phyloP scores from a whole-genome alignment of 2,113 vertebrate species.

The Entelurus aequoreus region DNA sequence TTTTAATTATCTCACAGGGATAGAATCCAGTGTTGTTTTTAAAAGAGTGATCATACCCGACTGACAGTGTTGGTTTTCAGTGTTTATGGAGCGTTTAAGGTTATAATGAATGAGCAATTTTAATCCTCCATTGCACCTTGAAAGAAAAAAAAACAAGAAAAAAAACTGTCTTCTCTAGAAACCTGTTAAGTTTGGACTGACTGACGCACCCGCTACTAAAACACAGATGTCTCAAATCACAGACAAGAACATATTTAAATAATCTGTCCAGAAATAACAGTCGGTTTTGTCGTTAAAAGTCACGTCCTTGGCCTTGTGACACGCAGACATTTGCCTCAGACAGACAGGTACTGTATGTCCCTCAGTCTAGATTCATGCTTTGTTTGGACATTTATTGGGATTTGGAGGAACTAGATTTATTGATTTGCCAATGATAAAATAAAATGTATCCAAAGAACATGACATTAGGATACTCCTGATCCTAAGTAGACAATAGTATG shows the following conservation, averaged over 20 bases:
- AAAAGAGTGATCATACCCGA: conserved; percentile 30
- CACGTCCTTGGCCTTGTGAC: conserved; percentile 40
- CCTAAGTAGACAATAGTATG: background rate
- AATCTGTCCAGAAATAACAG: conserved; percentile 40
- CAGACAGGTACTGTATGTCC: conserved; percentile 43
- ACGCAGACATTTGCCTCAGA: conserved; percentile 27
- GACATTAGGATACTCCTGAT: background rate
- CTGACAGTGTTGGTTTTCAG: conserved; percentile 36
- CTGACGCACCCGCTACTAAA: conserved; percentile 29
- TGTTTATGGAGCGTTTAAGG: conserved; percentile 47
- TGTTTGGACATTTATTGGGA: conserved; percentile 3
- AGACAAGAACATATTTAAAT: conserved; percentile 44
- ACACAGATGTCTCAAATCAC: conserved; percentile 55
- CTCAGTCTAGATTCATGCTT: conserved; percentile 36
- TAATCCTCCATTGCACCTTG: conserved; percentile 19
- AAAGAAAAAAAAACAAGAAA: conserved; percentile 11
- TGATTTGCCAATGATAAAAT: background rate
- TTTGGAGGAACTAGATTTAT: background rate
- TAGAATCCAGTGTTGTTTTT: conserved; percentile 44
- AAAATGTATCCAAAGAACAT: conserved; percentile 9
- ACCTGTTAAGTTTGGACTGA: conserved; percentile 19
- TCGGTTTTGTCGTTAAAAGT: conserved; percentile 51
- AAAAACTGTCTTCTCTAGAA: conserved; percentile 17
- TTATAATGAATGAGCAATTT: conserved; percentile 38
- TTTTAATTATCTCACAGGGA: conserved; percentile 46